Evolutionary conservation across 2,113 vertebrate species (phyloP), one percentile per base, ranked within the genome.

Genomic region (Gopherus flavomarginatus): DNA sequence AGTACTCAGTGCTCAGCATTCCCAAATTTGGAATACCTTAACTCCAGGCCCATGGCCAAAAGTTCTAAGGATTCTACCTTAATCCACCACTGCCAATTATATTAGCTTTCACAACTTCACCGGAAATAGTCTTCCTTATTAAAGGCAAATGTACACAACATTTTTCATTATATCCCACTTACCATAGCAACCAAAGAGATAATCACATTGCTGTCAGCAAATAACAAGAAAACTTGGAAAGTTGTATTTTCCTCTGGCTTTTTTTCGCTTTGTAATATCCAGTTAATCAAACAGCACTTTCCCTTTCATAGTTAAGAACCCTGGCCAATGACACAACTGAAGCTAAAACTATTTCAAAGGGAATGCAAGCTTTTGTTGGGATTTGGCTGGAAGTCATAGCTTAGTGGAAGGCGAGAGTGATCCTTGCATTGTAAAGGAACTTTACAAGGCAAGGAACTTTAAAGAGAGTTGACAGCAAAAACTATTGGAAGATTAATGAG

Each of bases 401-500:
- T 96, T 94, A 93, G 95, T 92, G 85, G 95, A 98, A 97, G 96
- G 95, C 59, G 88, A 97, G 97, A 97, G 92, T 90, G 86, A 85
- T 97, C 90, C 57, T 62, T 62, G 57, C 27, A 31, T 62, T 62
- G 57, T 62, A 62, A 62, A 62, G 57, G 27, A 31, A 31, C 57
- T 62, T 62, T 97, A 98, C 97, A 98, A 97, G 97, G 95, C 96
- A 97, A 97, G 93, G 90, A 97, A 97, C 97, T 97, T 98, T 97
- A 97, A 97, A 98, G 94, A 92, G 59, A 90, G 96, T 98, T 78
- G 96, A 97, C 96, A 98, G 97, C 94, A 98, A 97, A 98, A 98
- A 98, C 97, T 97, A 97, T 94, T 96, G 96, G 98, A 98, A 98
- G 98, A 98, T 98, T 98, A 98, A 98, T 98, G 97, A 98, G 97